Base-by-base conservation (phyloP, 2,888 invertebrate genomes). In the Ophonus ardosiacus region DNA sequence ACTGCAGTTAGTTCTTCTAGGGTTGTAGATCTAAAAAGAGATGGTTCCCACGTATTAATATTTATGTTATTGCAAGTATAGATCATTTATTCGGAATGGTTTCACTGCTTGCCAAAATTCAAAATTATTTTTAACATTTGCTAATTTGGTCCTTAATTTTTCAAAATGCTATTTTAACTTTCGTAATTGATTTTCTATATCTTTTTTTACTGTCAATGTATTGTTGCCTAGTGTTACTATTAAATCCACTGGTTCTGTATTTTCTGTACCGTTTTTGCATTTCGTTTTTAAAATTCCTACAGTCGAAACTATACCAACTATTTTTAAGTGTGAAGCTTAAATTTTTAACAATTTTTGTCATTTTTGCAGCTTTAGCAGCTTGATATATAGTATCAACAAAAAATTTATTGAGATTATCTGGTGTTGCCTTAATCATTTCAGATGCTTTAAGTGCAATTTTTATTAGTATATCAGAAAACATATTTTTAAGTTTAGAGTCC, bases 251-350 rank as follows among this genome's bases (percentile, higher is more conserved):
- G 17, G 15, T 40, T 38, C 7, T 71, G 7, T n/a, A 71, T n/a
- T 68, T n/a, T 38, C 68, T 68, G 24, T 68, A 68, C 0, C 31
- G 1, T 71, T 71, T 71, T 40, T n/a, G 38, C 40, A 71, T 17
- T 71, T 40, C 17, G 10, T n/a, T 40, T 71, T 71, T 65, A 15
- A 71, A 10, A 40, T 7, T 40, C 38, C 17, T 71, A 40, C 43
- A 71, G 24, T 3, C 1, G 24, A n/a, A n/a, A 40, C 7, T 40
- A 40, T 7, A 40, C 40, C 40, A 40, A 40, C 40, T 40, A 40
- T 40, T 40, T 40, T 40, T 40, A 40, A 40, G 7, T 40, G 5
- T 40, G 7, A 7, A 7, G 7, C 40, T 40, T 7, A 7, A 40
- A 7, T 40, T 7, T 40, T 40, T 40, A 40, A 40, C 7, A 40